These are phyloP conservation scores for Sylvietta virens DNA, from an alignment of 2,113 vertebrate genomes.

Conservation along the genomic window DNA sequence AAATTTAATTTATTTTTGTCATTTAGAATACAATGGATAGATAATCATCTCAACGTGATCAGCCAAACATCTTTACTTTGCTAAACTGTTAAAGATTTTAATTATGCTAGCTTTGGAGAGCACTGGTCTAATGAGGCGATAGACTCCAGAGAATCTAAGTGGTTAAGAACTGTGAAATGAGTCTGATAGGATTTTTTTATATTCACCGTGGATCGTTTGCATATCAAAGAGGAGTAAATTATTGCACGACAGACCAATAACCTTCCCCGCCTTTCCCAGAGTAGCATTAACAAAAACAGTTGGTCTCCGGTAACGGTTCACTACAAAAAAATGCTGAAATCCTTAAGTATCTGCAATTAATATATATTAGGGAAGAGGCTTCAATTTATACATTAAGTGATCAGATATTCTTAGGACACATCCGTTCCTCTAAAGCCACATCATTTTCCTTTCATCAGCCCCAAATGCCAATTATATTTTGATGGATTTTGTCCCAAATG, in stretches of 20 bases:
- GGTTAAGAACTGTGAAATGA: constrained; percentile 99
- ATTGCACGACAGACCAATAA: constrained; percentile 99
- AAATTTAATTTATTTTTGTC: constrained; percentile 99
- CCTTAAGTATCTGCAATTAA: constrained; percentile 76
- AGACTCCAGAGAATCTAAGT: constrained; percentile 94
- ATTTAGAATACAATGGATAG: constrained; percentile 96
- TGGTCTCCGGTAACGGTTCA: constrained; percentile 67
- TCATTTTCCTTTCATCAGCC: constrained; percentile 65
- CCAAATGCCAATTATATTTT: constrained; percentile 79
- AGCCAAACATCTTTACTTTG: constrained; percentile 99
- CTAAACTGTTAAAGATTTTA: constrained; percentile 99
- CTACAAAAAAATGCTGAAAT: constrained; percentile 68
- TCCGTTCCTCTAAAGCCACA: constrained; percentile 42
- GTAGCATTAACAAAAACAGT: constrained; percentile 81
- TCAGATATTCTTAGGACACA: constrained; percentile 68
- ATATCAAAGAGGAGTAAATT: constrained; percentile 99
- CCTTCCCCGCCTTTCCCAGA: constrained; percentile 86
- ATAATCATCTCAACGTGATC: constrained; percentile 99
- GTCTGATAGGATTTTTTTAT: constrained; percentile 99
- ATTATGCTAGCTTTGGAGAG: constrained; percentile 99
- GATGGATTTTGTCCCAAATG: constrained; percentile 81
- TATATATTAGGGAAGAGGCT: constrained; percentile 69
- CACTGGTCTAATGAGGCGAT: constrained; percentile 99
- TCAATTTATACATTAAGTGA: constrained; percentile 72
- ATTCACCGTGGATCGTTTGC: constrained; percentile 99